Base-by-base conservation (phyloP, 2,797 vertebrate genomes). In the Paedocypris micromegethes region DNA sequence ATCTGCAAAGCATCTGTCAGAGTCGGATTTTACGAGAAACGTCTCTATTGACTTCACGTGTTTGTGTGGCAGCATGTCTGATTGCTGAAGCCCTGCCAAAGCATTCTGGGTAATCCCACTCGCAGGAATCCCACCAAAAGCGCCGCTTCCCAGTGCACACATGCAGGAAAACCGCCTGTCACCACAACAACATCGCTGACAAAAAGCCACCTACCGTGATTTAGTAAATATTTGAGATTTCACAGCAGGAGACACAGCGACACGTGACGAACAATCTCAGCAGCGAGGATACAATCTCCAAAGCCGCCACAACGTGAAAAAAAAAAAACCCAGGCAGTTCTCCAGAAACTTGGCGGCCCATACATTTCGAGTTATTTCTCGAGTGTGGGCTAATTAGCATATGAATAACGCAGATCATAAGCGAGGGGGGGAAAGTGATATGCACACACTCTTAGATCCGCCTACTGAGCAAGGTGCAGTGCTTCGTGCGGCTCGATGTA, bases 31-130 rank as follows among this genome's bases (percentile, higher is more conserved):
- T 86, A 82, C 53, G 64, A 63, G 83, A 84, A 86, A 79, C 72
- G 60, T 87, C 87, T 89, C 83, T 87, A 85, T 89, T 86, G 86
- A 86, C 88, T 88, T 85, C 83, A 85, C 87, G 78, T 87, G 87
- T 88, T 84, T 89, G 87, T 88, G 85, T 89, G 87, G 87, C 87
- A 84, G 82, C 79, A 80, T 68, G 87, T 86, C 86, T 85, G 87
- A 87, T 87, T 87, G 82, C 82, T 84, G 85, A 82, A 85, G 81
- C 83, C 82, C 80, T 81, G 81, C 80, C 78, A 74, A 63, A 78
- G 45, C 66, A 63, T 56, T 39, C 53, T 70, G 64, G 69, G 75
- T 75, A 74, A 79, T 77, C 77, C 68, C 64, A 53, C 43, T 37
- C 49, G 48, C 58, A 58, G 51, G 69, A 70, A 50, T 60, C 66